Base-by-base conservation (phyloP, 1,140 invertebrate species). In the Bombus fervidus region DNA sequence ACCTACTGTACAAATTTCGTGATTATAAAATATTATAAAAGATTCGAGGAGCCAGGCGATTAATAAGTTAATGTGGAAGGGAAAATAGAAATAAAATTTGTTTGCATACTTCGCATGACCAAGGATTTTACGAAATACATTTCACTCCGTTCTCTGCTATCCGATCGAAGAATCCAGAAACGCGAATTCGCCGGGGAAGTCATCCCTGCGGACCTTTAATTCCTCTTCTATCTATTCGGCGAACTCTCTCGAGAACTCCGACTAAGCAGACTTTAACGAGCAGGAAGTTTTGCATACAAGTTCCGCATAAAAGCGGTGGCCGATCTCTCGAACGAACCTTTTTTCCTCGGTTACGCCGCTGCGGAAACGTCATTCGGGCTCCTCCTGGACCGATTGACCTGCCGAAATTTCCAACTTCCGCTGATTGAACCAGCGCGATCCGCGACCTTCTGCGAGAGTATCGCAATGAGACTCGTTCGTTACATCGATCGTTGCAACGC, bases 211-310 rank as follows among this genome's bases (percentile, higher is more conserved):
- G 59, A 82, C 68, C 69, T 74, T 59, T 82, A 68, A 90, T 85
- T 87, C 39, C 22, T 53, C 12, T 59, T 37, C 74, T 81, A 76
- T 83, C 64, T 66, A 41, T 41, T 13, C 28, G 31, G 43, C 18
- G 25, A 73, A 69, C 47, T 68, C 73, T 41, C 62, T 62, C 57
- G 78, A 87, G 81, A 57, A 47, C 79, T 72, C 41, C 83, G 31
- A 37, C 78, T 47, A 34, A 82, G 57, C 68, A 37, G 82, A 87
- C 82, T 89, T 87, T 85, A 89, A 85, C 81, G 75, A 89, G 86
- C 68, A 80, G 81, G 72, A 90, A 89, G 78, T 90, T 90, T 85
- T 31, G 78, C 53, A 69, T 79, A 9, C 66, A 85, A 87, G 82
- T 89, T 89, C 39, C 22, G 12, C 18, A 31, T 43, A 68, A 75